These are phyloP conservation scores for Conops quadrifasciatus DNA, from an alignment of 2,888 invertebrate species.

Conservation along the genomic window DNA sequence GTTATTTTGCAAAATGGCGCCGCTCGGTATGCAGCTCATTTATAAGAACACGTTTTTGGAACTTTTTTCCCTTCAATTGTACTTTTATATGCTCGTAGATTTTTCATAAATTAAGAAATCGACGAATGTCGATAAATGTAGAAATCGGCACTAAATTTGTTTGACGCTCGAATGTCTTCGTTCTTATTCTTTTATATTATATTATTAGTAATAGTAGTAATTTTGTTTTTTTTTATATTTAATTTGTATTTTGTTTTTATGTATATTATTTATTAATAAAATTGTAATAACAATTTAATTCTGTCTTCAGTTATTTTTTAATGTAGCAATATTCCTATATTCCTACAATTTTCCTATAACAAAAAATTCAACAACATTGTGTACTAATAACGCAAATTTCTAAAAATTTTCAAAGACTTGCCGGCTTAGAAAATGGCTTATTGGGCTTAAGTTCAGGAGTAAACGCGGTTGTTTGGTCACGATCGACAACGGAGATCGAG, in stretches of 20 bases:
- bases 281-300: too few relatives aligned
- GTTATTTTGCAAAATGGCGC: constrained; percentile 92
- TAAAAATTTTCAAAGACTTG: constrained; percentile 69
- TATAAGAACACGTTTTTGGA: not conserved
- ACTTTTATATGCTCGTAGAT: not conserved
- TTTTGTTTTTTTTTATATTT: constrained; percentile 11
- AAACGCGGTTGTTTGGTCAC: constrained; percentile 68
- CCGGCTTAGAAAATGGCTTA: constrained; percentile 86
- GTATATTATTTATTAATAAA: not conserved
- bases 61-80: too few relatives aligned
- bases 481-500: constrained; percentile 65
- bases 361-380: too few relatives aligned
- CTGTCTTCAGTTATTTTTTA: too few relatives aligned
- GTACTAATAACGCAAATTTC: too few relatives aligned
- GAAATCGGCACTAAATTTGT: too few relatives aligned
- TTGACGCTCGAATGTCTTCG: too few relatives aligned
- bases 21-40: constrained; percentile 74
- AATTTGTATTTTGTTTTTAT: not conserved
- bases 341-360: too few relatives aligned
- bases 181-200: constrained; percentile 22
- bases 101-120: not conserved
- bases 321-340: too few relatives aligned
- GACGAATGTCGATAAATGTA: too few relatives aligned
- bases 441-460: constrained; percentile 74
- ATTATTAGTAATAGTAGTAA: too few relatives aligned